A percentile compares a stretch with the other conserved stretches of the same genome.
Conservation (phyloP, 2,888 invertebrate genomes). For the Drosophila pegasa region DNA sequence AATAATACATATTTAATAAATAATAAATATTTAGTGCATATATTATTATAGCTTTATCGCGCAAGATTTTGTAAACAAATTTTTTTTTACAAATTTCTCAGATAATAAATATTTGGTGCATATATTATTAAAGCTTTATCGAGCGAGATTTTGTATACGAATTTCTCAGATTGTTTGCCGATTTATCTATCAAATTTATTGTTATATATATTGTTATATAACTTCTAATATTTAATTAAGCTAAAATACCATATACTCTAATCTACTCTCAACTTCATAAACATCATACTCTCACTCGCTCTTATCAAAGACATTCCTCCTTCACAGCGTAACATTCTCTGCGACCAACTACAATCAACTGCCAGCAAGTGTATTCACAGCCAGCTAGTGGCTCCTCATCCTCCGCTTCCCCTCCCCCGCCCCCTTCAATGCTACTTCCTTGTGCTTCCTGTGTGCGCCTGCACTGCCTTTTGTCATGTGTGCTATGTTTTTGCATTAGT, state of each 20-base stretch:
- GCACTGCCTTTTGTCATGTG: slow-evolving; percentile 18
- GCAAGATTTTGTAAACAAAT: no score
- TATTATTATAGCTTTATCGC: no score
- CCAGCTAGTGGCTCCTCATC: background rate
- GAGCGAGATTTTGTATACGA: no score
- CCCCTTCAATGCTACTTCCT: background rate
- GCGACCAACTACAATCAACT: background rate
- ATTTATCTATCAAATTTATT: no score
- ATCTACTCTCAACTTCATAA: background rate
- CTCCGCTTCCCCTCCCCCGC: background rate
- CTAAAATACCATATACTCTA: background rate
- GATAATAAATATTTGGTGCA: no score
- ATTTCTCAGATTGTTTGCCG: no score
- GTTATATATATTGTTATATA: no score
- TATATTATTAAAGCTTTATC: no score
- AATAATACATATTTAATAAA: no score
- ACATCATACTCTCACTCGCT: background rate
- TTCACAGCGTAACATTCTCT: background rate
- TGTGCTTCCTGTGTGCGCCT: slow-evolving; percentile 8
- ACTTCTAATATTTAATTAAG: background rate
- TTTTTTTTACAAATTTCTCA: no score
- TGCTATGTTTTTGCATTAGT: slow-evolving; percentile 38
- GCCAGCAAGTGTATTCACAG: slow-evolving; percentile 8
- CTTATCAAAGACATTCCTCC: background rate
- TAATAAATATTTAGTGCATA: no score